These are phyloP conservation scores for Takifugu ocellatus DNA, from an alignment of 2,797 vertebrate genomes.

Conservation along the genomic window DNA sequence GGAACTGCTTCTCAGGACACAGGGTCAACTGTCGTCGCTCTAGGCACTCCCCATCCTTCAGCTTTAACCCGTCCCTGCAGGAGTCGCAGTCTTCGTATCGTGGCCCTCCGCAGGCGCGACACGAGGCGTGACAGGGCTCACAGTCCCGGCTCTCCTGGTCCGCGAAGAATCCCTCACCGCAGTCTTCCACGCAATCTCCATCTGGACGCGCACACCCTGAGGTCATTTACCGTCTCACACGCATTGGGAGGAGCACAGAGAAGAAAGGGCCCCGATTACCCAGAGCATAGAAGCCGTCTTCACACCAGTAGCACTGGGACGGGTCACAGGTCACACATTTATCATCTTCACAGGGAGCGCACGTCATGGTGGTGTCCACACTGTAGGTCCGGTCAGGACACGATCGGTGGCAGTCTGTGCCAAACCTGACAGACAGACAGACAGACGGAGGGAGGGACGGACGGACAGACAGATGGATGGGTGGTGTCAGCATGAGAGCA, in stretches of 20 bases:
- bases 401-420: slow-evolving; percentile 72
- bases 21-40: not conserved
- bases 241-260: not conserved
- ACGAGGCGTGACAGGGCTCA: slow-evolving; percentile 79
- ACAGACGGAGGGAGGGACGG: not conserved
- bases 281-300: slow-evolving; percentile 77
- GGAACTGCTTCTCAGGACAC: slow-evolving; percentile 54
- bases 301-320: slow-evolving; percentile 80
- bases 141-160: slow-evolving; percentile 76
- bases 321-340: slow-evolving; percentile 81
- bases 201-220: slow-evolving; percentile 66
- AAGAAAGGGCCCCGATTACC: not conserved
- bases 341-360: slow-evolving; percentile 69
- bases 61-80: slow-evolving; percentile 63
- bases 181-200: slow-evolving; percentile 78
- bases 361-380: slow-evolving; percentile 57
- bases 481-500: not conserved
- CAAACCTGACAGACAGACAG: slow-evolving; percentile 69
- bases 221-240: not conserved
- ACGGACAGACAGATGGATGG: not conserved
- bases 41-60: slow-evolving; percentile 71
- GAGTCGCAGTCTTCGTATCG: slow-evolving; percentile 75
- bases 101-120: slow-evolving; percentile 78
- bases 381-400: slow-evolving; percentile 85
- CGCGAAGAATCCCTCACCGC: slow-evolving; percentile 78